phyloP scores from a whole-genome alignment of 2,113 vertebrate genomes.

The cat (Felis catus) region DNA sequence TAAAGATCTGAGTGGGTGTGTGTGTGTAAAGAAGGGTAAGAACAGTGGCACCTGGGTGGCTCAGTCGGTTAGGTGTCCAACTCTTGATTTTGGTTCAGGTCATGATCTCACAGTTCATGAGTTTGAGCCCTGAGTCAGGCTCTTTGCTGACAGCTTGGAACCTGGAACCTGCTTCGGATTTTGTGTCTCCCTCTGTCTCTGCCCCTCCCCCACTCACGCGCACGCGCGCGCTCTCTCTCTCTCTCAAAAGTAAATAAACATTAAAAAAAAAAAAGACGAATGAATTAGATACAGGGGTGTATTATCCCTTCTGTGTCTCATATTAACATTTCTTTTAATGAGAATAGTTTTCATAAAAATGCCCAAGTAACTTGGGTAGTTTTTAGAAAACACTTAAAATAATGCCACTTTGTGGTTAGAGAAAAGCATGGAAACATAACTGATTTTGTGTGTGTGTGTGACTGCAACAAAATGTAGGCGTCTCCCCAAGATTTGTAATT shows the following conservation, averaged over 20 bases:
- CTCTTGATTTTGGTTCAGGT: too few relatives aligned
- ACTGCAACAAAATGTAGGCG: not conserved
- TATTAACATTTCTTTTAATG: not conserved
- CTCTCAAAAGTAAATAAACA: too few relatives aligned
- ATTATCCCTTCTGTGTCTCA: not conserved
- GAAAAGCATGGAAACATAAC: not conserved
- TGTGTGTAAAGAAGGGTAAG: not conserved
- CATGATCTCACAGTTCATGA: too few relatives aligned
- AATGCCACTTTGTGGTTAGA: not conserved
- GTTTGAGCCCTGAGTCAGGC: too few relatives aligned
- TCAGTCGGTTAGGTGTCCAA: too few relatives aligned
- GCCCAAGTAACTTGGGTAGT: not conserved
- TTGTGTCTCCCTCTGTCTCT: too few relatives aligned
- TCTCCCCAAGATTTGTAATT: not conserved
- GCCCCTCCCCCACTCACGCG: too few relatives aligned
- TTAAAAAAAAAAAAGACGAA: not conserved
- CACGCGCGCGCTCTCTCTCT: too few relatives aligned
- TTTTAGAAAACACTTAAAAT: slow-evolving; percentile 13
- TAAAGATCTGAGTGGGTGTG: not conserved
- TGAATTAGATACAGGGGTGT: not conserved
- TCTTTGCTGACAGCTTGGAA: too few relatives aligned
- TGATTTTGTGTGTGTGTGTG: not conserved
- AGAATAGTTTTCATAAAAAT: not conserved
- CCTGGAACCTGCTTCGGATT: too few relatives aligned
- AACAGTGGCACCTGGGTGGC: too few relatives aligned